Base-by-base conservation (phyloP, 1,140 invertebrate species). In the Zaprionus nigranus region DNA sequence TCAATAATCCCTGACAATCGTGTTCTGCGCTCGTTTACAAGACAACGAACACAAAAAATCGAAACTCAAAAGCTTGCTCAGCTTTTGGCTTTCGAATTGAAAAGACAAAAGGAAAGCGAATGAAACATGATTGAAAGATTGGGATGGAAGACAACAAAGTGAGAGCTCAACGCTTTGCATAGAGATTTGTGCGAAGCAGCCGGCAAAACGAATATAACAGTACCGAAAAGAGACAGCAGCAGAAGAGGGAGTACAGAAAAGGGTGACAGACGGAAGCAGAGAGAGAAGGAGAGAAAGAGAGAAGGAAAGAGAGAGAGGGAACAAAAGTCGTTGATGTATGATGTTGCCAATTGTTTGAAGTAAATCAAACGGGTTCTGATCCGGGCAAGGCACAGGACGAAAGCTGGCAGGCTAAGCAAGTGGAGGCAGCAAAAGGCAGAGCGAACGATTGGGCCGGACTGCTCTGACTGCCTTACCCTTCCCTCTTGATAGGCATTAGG, bases 301-400 rank as follows among this genome's bases (percentile, higher is more conserved):
- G 56, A 79, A 57, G 22, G 38, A 24, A 26, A 62, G 70, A 72
- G 73, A 17, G 9, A 30, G 54, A 12, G 28, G 61, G 6, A 63
- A 62, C 72, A 72, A 83, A 72, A 75, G 81, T 87, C 85, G 85
- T 90, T 88, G 85, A 88, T 88, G 85, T 88, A 88, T 88, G 85
- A 90, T 88, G 85, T 88, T 88, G 85, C 85, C 85, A 88, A 88
- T 88, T 88, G 85, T 88, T 90, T 90, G 85, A 88, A 88, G 81
- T 88, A 88, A 88, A 88, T 88, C 85, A 90, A 88, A 90, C 79
- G 78, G 81, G 78, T 61, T 74, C 72, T 64, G 79, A 79, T 65
- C 51, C 59, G 34, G 40, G 15, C 53, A 53, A 24, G 53, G 62
- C 59, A 60, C 9, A 36, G 38, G 43, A 54, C 5, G 49, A 40